These are phyloP conservation scores for Campylorhamphus procurvoides DNA, from an alignment of 2,113 vertebrate genomes.

Conservation along the genomic window DNA sequence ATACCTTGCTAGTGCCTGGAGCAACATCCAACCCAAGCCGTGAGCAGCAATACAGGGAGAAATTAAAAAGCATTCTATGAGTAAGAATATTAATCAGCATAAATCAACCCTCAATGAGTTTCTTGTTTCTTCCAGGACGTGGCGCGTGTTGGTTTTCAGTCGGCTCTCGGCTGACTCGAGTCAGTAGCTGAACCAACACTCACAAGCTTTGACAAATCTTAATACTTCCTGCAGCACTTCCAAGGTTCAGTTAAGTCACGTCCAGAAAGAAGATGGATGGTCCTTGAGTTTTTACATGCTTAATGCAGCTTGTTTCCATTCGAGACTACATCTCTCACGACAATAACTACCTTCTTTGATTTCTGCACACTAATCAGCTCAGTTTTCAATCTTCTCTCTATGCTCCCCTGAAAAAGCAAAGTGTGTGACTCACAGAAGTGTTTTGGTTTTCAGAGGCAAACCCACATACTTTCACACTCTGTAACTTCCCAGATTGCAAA, in stretches of 20 bases:
- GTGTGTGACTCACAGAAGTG: neutral
- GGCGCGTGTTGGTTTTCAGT: neutral
- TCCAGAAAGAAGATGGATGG: neutral
- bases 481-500: neutral
- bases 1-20: neutral
- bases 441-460: neutral
- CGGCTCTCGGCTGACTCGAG: neutral
- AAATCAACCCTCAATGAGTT: neutral
- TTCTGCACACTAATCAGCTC: neutral
- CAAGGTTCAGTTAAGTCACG: neutral
- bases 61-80: neutral
- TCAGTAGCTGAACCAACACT: neutral
- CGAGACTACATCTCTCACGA: neutral
- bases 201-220: neutral
- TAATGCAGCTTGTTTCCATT: neutral
- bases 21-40: neutral
- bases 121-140: neutral
- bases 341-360: neutral
- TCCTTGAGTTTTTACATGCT: neutral
- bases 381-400: neutral
- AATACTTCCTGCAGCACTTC: neutral
- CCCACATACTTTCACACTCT: neutral
- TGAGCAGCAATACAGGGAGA: neutral
- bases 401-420: neutral
- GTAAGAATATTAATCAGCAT: neutral